Evolutionary conservation across 2,113 vertebrate species (phyloP).

Genomic region (Rhipidura dahli): DNA sequence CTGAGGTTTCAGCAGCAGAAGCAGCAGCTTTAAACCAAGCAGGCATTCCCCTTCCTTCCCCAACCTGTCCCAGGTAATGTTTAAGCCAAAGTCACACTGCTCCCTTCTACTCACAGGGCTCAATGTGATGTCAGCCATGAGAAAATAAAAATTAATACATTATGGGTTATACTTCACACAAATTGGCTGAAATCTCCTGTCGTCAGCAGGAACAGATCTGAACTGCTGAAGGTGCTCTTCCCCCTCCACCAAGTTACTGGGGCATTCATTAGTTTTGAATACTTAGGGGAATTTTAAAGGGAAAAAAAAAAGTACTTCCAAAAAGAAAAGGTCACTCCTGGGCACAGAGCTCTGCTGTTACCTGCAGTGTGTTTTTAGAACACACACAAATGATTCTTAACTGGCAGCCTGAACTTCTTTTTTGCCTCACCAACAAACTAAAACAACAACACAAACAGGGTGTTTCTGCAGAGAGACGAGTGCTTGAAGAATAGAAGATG

Average conservation of each 20-base stretch:
- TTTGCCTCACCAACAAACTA: not conserved
- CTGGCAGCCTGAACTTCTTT: not conserved
- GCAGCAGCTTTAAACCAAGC: not conserved
- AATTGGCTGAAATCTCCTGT: not conserved
- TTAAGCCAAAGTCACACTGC: not conserved
- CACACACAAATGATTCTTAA: not conserved
- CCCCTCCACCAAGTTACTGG: not conserved
- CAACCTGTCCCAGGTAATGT: not conserved
- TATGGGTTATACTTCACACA: not conserved
- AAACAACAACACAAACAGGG: not conserved
- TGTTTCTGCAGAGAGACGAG: not conserved
- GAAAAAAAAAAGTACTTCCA: not conserved
- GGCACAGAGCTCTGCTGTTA: not conserved
- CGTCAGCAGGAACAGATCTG: not conserved
- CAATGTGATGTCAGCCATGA: rapidly evolving
- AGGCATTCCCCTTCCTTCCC: not conserved
- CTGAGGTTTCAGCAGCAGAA: not conserved
- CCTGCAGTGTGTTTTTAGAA: not conserved
- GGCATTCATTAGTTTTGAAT: not conserved
- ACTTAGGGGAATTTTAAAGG: not conserved
- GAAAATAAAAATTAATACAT: rapidly evolving
- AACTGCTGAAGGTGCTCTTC: not conserved
- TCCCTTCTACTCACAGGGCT: not conserved
- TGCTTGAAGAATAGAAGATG: rapidly evolving
- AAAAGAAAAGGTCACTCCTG: not conserved